Base-by-base conservation (phyloP, 2,113 vertebrate species). In the Corythornis madagascariensis region DNA sequence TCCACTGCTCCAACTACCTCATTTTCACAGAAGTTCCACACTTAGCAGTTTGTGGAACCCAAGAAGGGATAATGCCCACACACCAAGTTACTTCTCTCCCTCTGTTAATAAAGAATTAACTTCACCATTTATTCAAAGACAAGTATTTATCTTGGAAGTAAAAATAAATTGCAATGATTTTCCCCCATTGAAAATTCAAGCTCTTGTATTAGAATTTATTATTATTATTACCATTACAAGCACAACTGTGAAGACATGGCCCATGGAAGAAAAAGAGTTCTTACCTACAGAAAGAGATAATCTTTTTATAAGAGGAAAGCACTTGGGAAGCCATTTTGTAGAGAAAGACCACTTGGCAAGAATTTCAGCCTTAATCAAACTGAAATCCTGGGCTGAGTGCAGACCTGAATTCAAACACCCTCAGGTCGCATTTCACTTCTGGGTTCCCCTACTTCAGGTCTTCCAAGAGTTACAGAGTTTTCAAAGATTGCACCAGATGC, bases 171-270 rank as follows among this genome's bases (percentile, higher is more conserved):
- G 13, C 25, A 40, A 45, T 16, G 7, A 18, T 47, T 83, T 83
- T 15, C 16, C 40, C 15, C 35, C 75, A 61, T 35, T 81, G 38
- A 70, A 66, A 80, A 47, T n/a, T 18, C 29, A 35, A 35, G 59
- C 29, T 84, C 31, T 14, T 72, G 25, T 47, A 40, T 70, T 57
- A 28, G 24, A 28, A 85, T 47, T 14, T 38, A 11, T 38, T 38
- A 38, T 38, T 38, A 38, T 38, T 38, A 38, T 38, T 38, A 38
- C 38, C 38, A 38, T 38, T 38, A 38, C 38, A 38, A 38, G 38
- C 38, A 38, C 38, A 7, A 9, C 31, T 10, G 53, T 7, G 64
- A 55, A 0, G 3, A 25, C 50, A 22, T 1, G 7, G 10, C 14
- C 43, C 43, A 28, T 2, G 2, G 19, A 6, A 26, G 2, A 55